phyloP scores from a whole-genome alignment of 2,888 invertebrate species.

The Eupithecia vulgata region DNA sequence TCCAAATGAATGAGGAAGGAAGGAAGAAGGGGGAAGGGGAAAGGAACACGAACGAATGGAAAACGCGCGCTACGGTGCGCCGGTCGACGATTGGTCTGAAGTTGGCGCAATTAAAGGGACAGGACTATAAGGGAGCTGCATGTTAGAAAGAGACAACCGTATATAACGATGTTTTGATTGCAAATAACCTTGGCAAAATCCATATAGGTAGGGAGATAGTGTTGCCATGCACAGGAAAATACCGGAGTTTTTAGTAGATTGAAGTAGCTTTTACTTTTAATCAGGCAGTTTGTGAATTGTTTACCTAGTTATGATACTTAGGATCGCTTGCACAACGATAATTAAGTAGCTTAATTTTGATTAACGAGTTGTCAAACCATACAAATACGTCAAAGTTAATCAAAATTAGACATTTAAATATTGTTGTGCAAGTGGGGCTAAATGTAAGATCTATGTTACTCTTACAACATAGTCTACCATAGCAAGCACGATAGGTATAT shows the following conservation, averaged over 20 bases:
- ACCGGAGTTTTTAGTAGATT: conserved; percentile 17
- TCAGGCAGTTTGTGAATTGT: background rate
- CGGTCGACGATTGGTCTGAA: conserved; percentile 62
- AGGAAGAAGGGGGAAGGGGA: conserved; percentile 59
- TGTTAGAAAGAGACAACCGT: conserved; percentile 58
- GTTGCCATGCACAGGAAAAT: conserved; percentile 42
- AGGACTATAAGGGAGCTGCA: conserved; percentile 40
- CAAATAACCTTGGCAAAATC: conserved; percentile 69
- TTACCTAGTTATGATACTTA: background rate
- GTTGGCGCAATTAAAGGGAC: conserved; percentile 56
- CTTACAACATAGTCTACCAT: too few relatives aligned
- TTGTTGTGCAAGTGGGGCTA: too few relatives aligned
- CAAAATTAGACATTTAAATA: too few relatives aligned
- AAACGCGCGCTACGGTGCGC: conserved; percentile 51
- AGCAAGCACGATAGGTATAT: too few relatives aligned
- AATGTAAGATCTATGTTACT: background rate
- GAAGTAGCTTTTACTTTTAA: background rate
- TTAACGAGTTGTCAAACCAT: too few relatives aligned
- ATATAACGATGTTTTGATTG: conserved; percentile 48
- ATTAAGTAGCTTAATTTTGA: too few relatives aligned
- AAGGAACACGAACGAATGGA: conserved; percentile 55
- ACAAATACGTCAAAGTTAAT: too few relatives aligned
- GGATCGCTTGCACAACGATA: too few relatives aligned
- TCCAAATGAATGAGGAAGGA: conserved; percentile 75
- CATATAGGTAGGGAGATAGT: conserved; percentile 57